Evolutionary conservation across 2,113 vertebrate genomes (phyloP).

Genomic region (Panthera uncia): DNA sequence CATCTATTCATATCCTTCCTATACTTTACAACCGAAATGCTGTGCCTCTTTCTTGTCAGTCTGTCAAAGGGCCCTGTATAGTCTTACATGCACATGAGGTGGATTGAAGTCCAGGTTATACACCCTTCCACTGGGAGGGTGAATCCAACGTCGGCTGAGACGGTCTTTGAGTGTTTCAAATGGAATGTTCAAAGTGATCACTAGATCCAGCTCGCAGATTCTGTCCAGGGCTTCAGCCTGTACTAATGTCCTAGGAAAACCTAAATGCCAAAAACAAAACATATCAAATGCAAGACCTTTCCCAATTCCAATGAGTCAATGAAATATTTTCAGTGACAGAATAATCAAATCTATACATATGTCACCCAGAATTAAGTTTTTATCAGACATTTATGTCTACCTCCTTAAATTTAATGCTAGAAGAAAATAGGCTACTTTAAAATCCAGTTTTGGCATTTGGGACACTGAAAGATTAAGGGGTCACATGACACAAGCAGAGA

Average conservation of each 20-base stretch:
- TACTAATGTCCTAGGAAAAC: constrained; percentile 92
- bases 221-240: constrained; percentile 92
- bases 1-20: not conserved
- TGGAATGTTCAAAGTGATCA: constrained; percentile 95
- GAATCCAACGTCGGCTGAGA: constrained; percentile 94
- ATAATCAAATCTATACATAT: not conserved
- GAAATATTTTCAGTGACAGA: not conserved
- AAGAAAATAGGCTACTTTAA: not conserved
- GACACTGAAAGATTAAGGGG: not conserved
- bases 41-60: not conserved
- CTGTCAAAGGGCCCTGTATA: not conserved
- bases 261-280: constrained; percentile 78
- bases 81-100: constrained; percentile 87
- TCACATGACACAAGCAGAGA: not conserved
- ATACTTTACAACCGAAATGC: not conserved
- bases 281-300: not conserved
- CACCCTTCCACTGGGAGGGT: constrained; percentile 92
- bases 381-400: not conserved
- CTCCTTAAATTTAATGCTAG: not conserved
- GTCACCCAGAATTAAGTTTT: not conserved
- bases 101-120: constrained; percentile 98
- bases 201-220: constrained; percentile 91
- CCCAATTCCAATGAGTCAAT: not conserved
- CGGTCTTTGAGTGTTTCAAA: constrained; percentile 95
- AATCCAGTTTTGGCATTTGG: not conserved